Conservation (phyloP, 1,140 invertebrate genomes). For the Hestina assimilis region DNA sequence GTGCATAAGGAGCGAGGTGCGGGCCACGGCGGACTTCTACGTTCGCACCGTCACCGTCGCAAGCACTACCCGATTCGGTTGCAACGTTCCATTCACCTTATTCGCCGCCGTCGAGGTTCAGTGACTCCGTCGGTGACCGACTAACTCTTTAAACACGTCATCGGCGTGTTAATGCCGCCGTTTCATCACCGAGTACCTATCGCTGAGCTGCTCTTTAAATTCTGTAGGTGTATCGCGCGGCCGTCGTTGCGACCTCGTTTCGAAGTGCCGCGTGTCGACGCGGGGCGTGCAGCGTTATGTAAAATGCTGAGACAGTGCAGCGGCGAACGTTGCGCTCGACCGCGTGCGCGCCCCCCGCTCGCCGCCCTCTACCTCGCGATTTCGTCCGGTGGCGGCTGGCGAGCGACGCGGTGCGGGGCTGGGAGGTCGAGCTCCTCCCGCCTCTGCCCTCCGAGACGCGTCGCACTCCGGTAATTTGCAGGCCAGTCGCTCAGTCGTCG, state of each 20-base stretch:
- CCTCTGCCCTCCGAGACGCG: slow-evolving; percentile 52
- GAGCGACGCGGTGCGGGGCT: slow-evolving; percentile 51
- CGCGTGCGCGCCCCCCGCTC: slow-evolving; percentile 49
- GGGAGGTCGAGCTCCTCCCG: slow-evolving; percentile 65
- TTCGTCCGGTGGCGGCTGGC: slow-evolving; percentile 48
- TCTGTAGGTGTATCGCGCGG: slow-evolving; percentile 55
- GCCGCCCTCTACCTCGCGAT: slow-evolving; percentile 46
- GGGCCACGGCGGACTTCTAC: slow-evolving; percentile 39
- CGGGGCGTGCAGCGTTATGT: slow-evolving; percentile 63
- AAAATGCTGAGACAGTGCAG: slow-evolving; percentile 54
- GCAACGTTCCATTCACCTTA: slow-evolving; percentile 75
- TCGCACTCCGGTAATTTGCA: slow-evolving; percentile 29
- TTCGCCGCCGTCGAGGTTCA: slow-evolving; percentile 67
- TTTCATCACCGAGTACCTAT: slow-evolving; percentile 51
- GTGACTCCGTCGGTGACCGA: slow-evolving; percentile 66
- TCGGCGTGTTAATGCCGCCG: slow-evolving; percentile 61
- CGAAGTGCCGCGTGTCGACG: slow-evolving; percentile 31
- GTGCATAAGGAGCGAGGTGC: slow-evolving; percentile 51
- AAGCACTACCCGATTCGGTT: slow-evolving; percentile 55
- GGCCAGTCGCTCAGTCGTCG: slow-evolving; percentile 58
- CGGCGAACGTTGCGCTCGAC: slow-evolving; percentile 64
- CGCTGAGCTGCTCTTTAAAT: slow-evolving; percentile 54
- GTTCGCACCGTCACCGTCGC: slow-evolving; percentile 36
- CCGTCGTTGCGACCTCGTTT: slow-evolving; percentile 58
- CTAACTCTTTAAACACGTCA: slow-evolving; percentile 61